Evolutionary conservation across 1,140 invertebrate species (phyloP).

Genomic region (Microvelia longipes): DNA sequence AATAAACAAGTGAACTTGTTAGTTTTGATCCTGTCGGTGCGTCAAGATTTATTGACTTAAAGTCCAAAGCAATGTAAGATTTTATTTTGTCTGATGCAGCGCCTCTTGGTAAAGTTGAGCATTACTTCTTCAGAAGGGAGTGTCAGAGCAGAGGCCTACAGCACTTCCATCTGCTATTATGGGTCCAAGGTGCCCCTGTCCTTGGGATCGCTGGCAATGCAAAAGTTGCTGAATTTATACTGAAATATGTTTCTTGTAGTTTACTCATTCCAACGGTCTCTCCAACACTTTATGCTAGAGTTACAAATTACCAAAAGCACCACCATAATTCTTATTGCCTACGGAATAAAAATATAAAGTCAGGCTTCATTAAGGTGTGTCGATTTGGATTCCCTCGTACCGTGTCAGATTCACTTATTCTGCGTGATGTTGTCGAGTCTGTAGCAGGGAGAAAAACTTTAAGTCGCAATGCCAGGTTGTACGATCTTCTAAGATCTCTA

Average conservation of each 20-base stretch:
- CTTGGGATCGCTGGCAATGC: slow-evolving; percentile 7
- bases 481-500: slow-evolving; percentile 23
- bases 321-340: slow-evolving; percentile 21
- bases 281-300: slow-evolving; percentile 19
- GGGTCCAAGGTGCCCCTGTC: slow-evolving; percentile 19
- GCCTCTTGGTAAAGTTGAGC: slow-evolving; percentile 19
- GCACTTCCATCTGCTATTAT: slow-evolving; percentile 20
- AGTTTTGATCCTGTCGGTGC: slow-evolving; percentile 21
- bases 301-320: slow-evolving; percentile 20
- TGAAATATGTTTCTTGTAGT: slow-evolving; percentile 26
- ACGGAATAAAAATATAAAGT: slow-evolving; percentile 21
- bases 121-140: slow-evolving; percentile 20
- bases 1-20: slow-evolving; percentile 17
- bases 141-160: slow-evolving; percentile 18
- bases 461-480: slow-evolving; percentile 22
- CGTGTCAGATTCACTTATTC: slow-evolving; percentile 18
- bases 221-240: slow-evolving; percentile 27
- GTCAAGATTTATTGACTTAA: slow-evolving; percentile 20
- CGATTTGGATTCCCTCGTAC: slow-evolving; percentile 23
- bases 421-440: slow-evolving; percentile 20
- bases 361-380: slow-evolving; percentile 16
- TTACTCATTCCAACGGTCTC: slow-evolving; percentile 14
- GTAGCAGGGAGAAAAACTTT: slow-evolving; percentile 21
- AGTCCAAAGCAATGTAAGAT: slow-evolving; percentile 21
- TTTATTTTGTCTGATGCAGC: slow-evolving; percentile 18